phyloP scores from a whole-genome alignment of 2,888 invertebrate genomes.

The Pelosia muscerda region DNA sequence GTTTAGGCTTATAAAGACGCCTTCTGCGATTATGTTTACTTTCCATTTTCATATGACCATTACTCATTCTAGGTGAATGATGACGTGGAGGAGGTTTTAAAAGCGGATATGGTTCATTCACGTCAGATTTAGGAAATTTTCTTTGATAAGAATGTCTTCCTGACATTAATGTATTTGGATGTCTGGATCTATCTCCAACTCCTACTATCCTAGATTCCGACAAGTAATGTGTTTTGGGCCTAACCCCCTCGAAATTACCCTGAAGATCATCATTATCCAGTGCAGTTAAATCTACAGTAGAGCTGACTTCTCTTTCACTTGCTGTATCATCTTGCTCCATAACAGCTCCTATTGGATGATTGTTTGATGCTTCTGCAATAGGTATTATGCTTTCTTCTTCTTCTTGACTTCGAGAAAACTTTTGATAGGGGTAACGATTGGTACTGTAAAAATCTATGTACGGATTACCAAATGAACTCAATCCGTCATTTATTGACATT shows the following conservation, averaged over 20 bases:
- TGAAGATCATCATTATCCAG: conserved; percentile 62
- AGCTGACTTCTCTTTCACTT: conserved; percentile 64
- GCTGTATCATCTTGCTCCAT: conserved; percentile 76
- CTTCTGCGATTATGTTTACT: conserved; percentile 65
- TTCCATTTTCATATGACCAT: conserved; percentile 61
- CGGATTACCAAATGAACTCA: conserved; percentile 65
- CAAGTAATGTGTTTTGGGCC: conserved; percentile 61
- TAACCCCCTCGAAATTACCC: conserved; percentile 62
- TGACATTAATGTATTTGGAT: conserved; percentile 65
- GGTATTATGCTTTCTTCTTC: conserved; percentile 80
- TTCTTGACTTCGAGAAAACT: conserved; percentile 83
- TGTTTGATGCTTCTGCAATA: conserved; percentile 76
- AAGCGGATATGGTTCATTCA: conserved; percentile 77
- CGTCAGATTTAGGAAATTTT: conserved; percentile 71
- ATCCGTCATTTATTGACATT: conserved; percentile 61
- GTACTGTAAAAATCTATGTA: conserved; percentile 74
- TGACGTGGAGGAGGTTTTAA: conserved; percentile 79
- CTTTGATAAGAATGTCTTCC: conserved; percentile 67
- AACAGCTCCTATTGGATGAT: conserved; percentile 82
- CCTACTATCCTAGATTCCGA: conserved; percentile 58
- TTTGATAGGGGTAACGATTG: conserved; percentile 76
- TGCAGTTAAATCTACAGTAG: conserved; percentile 64
- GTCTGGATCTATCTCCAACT: conserved; percentile 67
- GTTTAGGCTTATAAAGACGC: conserved; percentile 69
- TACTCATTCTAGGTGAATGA: conserved; percentile 53